Evolutionary conservation across 2,888 invertebrate species (phyloP).

Genomic region (Aplocera efformata): DNA sequence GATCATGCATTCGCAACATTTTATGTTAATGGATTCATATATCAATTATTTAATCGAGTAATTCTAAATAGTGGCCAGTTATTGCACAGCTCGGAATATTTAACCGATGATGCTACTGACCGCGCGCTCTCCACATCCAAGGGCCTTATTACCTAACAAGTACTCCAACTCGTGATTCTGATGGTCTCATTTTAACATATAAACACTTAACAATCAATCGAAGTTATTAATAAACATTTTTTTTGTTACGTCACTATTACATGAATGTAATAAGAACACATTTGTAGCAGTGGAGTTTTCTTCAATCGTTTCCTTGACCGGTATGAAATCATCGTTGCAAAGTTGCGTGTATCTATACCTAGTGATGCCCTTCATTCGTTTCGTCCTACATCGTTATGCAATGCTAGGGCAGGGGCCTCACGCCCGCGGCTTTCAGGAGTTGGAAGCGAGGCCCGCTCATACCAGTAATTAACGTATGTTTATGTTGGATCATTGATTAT

Average conservation of each 20-base stretch:
- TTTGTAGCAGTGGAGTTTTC: constrained; percentile 45
- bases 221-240: constrained; percentile 34
- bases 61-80: constrained; percentile 35
- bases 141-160: constrained; percentile 47
- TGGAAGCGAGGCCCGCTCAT: constrained; percentile 26
- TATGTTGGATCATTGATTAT: constrained; percentile 47
- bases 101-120: constrained; percentile 37
- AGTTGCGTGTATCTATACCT: constrained; percentile 61
- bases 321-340: constrained; percentile 64
- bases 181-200: constrained; percentile 37
- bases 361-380: constrained; percentile 54
- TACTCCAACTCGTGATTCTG: constrained; percentile 49
- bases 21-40: constrained; percentile 23
- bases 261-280: constrained; percentile 33
- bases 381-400: constrained; percentile 55
- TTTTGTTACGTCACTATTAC: constrained; percentile 34
- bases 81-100: constrained; percentile 39
- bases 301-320: constrained; percentile 65
- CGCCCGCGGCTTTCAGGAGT: constrained; percentile 51
- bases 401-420: constrained; percentile 40
- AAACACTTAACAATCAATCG: constrained; percentile 34
- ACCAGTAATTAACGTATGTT: constrained; percentile 44
- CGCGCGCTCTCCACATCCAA: constrained; percentile 32
- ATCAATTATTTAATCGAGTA: constrained; percentile 35
- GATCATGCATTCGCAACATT: constrained; percentile 19